phyloP scores from a whole-genome alignment of 2,888 invertebrate species.

The Tenthredo amoena region DNA sequence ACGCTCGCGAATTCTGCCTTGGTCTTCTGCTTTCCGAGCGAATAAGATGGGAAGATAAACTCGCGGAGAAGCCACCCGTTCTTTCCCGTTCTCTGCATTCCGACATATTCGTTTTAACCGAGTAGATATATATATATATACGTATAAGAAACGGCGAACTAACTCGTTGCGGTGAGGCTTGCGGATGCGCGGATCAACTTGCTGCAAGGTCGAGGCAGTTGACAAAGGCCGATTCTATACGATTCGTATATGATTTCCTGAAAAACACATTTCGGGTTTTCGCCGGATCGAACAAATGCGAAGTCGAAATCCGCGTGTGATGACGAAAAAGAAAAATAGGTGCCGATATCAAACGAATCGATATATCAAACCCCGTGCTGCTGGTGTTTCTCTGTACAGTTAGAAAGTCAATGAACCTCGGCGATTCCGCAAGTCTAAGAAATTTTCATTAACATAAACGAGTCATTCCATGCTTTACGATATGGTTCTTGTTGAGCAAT shows the following conservation, averaged over 20 bases:
- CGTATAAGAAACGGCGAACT: not conserved
- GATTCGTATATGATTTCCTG: not conserved
- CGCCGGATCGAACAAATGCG: not conserved
- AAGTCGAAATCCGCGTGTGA: not conserved
- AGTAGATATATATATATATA: not conserved
- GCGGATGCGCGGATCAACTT: constrained; percentile 1
- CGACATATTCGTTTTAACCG: not conserved
- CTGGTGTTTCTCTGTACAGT: not conserved
- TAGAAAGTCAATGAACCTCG: constrained; percentile 1
- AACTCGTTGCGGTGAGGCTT: not conserved
- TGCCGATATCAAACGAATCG: not conserved
- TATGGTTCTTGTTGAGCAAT: not conserved
- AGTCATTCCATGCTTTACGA: not conserved
- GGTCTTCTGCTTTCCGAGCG: too few relatives aligned
- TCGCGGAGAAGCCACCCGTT: not conserved
- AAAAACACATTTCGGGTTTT: not conserved
- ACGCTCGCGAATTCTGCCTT: too few relatives aligned
- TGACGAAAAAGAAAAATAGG: not conserved
- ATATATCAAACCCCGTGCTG: not conserved
- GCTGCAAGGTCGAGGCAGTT: not conserved
- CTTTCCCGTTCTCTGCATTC: not conserved
- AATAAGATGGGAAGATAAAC: too few relatives aligned
- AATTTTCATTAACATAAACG: not conserved
- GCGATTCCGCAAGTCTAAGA: not conserved
- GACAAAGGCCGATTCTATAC: not conserved